These are phyloP conservation scores for Drosophila leontia DNA, from an alignment of 1,140 invertebrate species.

Conservation along the genomic window DNA sequence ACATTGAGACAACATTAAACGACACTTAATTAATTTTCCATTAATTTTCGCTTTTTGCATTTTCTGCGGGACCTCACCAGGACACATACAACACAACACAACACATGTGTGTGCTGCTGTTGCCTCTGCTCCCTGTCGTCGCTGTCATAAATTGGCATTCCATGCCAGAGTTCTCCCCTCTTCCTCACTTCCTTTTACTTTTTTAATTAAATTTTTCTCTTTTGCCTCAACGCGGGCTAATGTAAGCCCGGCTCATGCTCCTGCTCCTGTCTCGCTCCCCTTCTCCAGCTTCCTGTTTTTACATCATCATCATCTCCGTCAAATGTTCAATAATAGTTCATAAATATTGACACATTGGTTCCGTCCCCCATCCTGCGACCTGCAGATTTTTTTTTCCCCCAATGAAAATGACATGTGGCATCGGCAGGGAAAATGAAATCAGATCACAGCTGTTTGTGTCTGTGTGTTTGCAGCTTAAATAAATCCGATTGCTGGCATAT, in stretches of 20 bases:
- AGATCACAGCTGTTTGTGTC: slow-evolving; percentile 15
- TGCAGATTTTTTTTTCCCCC: neutral
- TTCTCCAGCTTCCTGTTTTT: neutral
- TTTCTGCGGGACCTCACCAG: slow-evolving; percentile 16
- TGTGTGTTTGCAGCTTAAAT: slow-evolving; percentile 20
- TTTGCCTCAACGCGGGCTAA: slow-evolving; percentile 35
- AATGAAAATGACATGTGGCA: slow-evolving; percentile 49
- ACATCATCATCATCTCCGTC: slow-evolving; percentile 21
- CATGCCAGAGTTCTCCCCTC: neutral
- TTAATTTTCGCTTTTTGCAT: slow-evolving; percentile 69
- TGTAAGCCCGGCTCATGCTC: slow-evolving; percentile 16
- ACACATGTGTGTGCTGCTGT: neutral
- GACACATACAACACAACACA: neutral
- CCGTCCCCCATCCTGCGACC: neutral
- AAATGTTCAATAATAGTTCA: slow-evolving; percentile 47
- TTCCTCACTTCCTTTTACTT: slow-evolving; percentile 36
- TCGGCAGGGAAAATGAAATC: slow-evolving; percentile 52
- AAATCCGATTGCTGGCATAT: slow-evolving; percentile 24
- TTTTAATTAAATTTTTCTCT: slow-evolving; percentile 61
- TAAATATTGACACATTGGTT: slow-evolving; percentile 43
- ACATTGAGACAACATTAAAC: slow-evolving; percentile 81
- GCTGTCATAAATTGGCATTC: slow-evolving; percentile 61
- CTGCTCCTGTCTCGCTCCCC: neutral
- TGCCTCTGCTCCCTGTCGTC: slow-evolving; percentile 8
- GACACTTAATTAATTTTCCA: slow-evolving; percentile 82